Evolutionary conservation across 2,797 vertebrate species (phyloP).

Genomic region (Limnodromus scolopaceus): DNA sequence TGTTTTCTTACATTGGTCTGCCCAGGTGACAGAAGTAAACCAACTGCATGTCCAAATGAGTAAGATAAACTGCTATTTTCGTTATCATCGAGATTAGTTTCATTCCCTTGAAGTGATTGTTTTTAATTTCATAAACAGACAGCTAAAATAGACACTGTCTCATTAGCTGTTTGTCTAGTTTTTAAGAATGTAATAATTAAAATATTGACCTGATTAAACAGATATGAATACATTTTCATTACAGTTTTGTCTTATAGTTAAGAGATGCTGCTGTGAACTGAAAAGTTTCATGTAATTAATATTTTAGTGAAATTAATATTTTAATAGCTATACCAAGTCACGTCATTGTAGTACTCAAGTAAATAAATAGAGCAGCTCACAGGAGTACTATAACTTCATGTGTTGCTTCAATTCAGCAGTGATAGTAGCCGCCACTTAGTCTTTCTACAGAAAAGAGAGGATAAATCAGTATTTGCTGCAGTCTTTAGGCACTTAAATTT

Average conservation of each 20-base stretch:
- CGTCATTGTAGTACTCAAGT: neutral
- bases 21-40: neutral
- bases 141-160: neutral
- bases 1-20: neutral
- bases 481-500: neutral
- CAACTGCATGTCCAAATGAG: neutral
- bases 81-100: neutral
- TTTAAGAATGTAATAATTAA: neutral
- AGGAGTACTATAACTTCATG: neutral
- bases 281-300: slow-evolving; percentile 28
- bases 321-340: neutral
- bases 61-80: neutral
- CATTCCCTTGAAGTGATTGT: neutral
- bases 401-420: neutral
- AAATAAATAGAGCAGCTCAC: neutral
- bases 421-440: neutral
- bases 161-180: neutral
- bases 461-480: neutral
- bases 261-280: neutral
- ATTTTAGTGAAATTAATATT: slow-evolving; percentile 46
- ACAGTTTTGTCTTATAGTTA: slow-evolving; percentile 29
- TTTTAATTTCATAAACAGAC: neutral
- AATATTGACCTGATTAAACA: neutral
- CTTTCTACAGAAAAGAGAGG: neutral
- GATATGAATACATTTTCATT: neutral